Base-by-base conservation (phyloP, 1,140 invertebrate genomes). In the Leptinotarsa lineolata region DNA sequence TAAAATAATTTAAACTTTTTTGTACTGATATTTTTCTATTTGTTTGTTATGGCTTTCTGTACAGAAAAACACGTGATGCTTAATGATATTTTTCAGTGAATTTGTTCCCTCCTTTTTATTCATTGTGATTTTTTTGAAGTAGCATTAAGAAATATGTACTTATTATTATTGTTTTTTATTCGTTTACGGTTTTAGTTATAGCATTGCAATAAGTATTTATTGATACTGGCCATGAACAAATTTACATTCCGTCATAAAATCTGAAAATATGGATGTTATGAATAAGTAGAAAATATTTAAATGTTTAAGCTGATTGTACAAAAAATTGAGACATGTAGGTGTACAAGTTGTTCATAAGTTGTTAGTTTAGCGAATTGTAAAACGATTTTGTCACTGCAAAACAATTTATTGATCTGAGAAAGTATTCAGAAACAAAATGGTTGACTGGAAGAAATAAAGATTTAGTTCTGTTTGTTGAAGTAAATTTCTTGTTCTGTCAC, bases 281-380 rank as follows among this genome's bases (percentile, higher is more conserved):
- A 67, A 44, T 67, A 44, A 67, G 65, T 15, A 67, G 16, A 54
- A 54, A 54, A 12, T 2, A 54, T 54, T 54, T 54, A 18, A 15
- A 54, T 54, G 48, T 54, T 54, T 15, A 18, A 54, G n/a, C 48
- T 18, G 68, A 69, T 69, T 64, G 60, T 64, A 63, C 22, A 64
- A 64, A 71, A 71, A 13, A 11, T 64, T 71, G 15, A 71, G 46
- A 54, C n/a, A 54, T 71, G 60, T 71, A 71, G 59, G 63, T 71
- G 70, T 71, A 71, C 70, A 71, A 71, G 63, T 63, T 71, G 70
- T 71, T 63, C 46, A 71, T 71, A 69, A 66, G 21, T 58, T 69
- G 68, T 69, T 69, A 69, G 68, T 12, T 44, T 39, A 54, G 48
- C n/a, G 48, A 54, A 54, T 54, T 54, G 16, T 54, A 18, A 54